phyloP scores from a whole-genome alignment of 2,797 vertebrate genomes.

The Chelonia mydas region DNA sequence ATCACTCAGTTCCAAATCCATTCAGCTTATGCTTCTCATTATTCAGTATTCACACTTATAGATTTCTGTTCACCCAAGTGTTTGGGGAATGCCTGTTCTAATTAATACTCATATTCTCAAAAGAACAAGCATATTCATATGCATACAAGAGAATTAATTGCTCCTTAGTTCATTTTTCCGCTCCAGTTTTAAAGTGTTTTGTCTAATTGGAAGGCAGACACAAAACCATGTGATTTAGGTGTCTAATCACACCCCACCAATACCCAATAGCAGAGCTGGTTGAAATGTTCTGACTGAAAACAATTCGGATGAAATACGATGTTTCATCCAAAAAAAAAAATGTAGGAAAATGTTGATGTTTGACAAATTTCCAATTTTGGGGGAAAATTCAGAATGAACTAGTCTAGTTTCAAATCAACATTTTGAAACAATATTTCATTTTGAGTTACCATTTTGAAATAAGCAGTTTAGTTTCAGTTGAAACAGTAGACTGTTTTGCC shows the following conservation, averaged over 20 bases:
- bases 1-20: rapidly evolving
- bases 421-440: background rate
- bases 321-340: background rate
- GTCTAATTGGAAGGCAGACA: background rate
- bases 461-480: background rate
- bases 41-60: background rate
- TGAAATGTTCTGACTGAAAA: background rate
- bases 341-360: background rate
- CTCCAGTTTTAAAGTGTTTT: background rate
- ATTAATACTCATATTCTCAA: background rate
- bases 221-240: background rate
- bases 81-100: background rate
- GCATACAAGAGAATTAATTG: background rate
- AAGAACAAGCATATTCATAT: background rate
- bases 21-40: background rate
- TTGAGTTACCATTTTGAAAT: background rate
- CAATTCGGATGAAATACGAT: background rate
- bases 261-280: background rate
- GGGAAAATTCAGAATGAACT: background rate
- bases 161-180: background rate
- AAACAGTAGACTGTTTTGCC: background rate
- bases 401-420: background rate
- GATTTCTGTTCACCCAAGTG: background rate
- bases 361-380: background rate
- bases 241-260: background rate